Conservation (phyloP, 2,797 vertebrate species). For the Phaenicophaeus curvirostris region DNA sequence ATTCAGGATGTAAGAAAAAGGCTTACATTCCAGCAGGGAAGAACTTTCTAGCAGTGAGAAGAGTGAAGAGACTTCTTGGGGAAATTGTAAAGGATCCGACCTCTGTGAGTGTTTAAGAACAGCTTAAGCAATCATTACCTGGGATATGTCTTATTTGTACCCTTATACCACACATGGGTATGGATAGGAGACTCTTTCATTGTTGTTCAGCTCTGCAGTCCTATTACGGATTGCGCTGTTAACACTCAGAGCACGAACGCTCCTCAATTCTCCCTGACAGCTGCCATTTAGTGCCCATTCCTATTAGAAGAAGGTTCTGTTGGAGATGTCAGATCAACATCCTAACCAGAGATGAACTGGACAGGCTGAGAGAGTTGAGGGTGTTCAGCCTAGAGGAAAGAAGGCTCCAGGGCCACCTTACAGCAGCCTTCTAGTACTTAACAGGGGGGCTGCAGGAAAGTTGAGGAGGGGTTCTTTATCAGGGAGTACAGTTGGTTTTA, state of each 20-base stretch:
- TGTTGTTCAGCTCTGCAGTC: background rate
- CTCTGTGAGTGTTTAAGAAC: background rate
- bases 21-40: background rate
- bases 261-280: background rate
- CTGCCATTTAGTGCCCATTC: background rate
- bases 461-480: no score
- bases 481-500: no score
- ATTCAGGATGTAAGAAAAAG: background rate
- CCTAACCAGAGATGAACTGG: background rate
- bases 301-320: background rate
- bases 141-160: background rate
- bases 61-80: background rate
- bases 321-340: background rate
- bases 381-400: no score
- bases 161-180: background rate
- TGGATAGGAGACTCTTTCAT: background rate
- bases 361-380: no score
- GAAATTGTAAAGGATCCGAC: background rate
- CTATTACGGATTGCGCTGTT: background rate
- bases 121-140: background rate
- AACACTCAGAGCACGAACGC: background rate
- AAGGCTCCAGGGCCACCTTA: no score
- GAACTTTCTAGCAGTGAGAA: background rate
- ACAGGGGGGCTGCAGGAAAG: no score
- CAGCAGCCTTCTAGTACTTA: no score